Percentiles rank a stretch among this genome's conserved stretches.
Evolutionary conservation across 2,888 invertebrate genomes (phyloP).

Genomic region (Pyrochroa serraticornis): DNA sequence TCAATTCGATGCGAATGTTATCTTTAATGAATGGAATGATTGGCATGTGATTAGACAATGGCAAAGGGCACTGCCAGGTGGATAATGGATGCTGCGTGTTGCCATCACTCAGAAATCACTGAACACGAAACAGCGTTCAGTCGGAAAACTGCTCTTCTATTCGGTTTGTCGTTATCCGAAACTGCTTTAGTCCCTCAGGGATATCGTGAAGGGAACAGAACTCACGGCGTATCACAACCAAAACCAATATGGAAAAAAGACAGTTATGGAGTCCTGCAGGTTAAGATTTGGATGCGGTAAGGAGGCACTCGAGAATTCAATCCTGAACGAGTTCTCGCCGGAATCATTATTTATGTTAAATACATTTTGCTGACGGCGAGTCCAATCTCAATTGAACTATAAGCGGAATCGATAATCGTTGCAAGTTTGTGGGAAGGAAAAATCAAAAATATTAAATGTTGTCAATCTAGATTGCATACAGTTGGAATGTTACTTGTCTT

Average conservation of each 20-base stretch:
- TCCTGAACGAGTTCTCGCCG: too few species aligned
- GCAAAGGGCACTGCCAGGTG: constrained; percentile 40
- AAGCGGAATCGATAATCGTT: neutral
- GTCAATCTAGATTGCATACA: too few species aligned
- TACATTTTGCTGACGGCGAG: neutral
- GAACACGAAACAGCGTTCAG: constrained; percentile 51
- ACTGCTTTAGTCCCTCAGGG: neutral
- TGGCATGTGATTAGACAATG: constrained; percentile 45
- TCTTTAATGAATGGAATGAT: constrained; percentile 46
- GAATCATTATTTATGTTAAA: neutral
- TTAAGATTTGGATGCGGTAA: neutral
- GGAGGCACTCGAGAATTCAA: constrained; percentile 6
- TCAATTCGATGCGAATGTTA: constrained; percentile 29
- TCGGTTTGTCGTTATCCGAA: constrained; percentile 22
- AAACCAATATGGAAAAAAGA: too few species aligned
- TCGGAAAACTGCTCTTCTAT: constrained; percentile 38
- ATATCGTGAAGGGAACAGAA: neutral
- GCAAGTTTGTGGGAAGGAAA: neutral
- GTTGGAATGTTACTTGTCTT: too few species aligned
- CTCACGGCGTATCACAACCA: too few species aligned
- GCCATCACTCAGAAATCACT: constrained; percentile 48
- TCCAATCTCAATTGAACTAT: neutral
- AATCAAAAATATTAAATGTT: too few species aligned
- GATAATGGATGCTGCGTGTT: constrained; percentile 53
- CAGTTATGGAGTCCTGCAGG: too few species aligned